Percentiles rank a stretch among this genome's conserved stretches.
Conservation (phyloP, 2,888 invertebrate genomes). For the Tuberolachnus salignus region DNA sequence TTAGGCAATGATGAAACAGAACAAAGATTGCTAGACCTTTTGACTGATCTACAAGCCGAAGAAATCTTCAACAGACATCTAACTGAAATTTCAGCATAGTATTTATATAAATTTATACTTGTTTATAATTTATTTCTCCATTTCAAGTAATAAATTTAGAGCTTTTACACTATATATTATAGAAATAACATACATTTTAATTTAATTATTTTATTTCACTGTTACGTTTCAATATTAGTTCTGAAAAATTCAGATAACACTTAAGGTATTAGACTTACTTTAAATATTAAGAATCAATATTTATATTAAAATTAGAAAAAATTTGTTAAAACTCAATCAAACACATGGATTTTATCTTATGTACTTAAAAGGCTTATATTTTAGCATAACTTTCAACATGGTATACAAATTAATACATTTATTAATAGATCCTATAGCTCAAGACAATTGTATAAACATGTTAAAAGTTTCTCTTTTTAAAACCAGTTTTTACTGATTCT, state of each 20-base stretch:
- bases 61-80: slow-evolving; percentile 65
- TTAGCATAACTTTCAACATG: slow-evolving; percentile 24
- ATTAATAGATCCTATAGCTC: slow-evolving; percentile 47
- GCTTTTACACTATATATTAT: slow-evolving; percentile 28
- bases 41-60: slow-evolving; percentile 75
- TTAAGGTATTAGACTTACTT: slow-evolving; percentile 18
- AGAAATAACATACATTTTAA: slow-evolving; percentile 31
- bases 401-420: slow-evolving; percentile 22
- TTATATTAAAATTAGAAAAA: slow-evolving; percentile 23
- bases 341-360: slow-evolving; percentile 12
- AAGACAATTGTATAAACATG: slow-evolving; percentile 35
- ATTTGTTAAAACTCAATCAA: slow-evolving; percentile 19
- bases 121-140: slow-evolving; percentile 31
- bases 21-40: slow-evolving; percentile 74
- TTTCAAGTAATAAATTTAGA: slow-evolving; percentile 38
- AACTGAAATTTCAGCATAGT: slow-evolving; percentile 50
- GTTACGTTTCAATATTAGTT: slow-evolving; percentile 46
- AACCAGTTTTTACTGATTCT: slow-evolving; percentile 40
- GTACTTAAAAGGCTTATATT: slow-evolving; percentile 11
- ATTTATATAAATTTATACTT: slow-evolving; percentile 34
- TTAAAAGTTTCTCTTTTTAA: slow-evolving; percentile 43
- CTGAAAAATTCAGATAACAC: slow-evolving; percentile 9
- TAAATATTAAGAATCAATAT: slow-evolving; percentile 20
- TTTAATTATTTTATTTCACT: slow-evolving; percentile 46
- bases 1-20: slow-evolving; percentile 78